These are phyloP conservation scores for Barnardius zonarius DNA, from an alignment of 2,113 vertebrate species.

Conservation along the genomic window DNA sequence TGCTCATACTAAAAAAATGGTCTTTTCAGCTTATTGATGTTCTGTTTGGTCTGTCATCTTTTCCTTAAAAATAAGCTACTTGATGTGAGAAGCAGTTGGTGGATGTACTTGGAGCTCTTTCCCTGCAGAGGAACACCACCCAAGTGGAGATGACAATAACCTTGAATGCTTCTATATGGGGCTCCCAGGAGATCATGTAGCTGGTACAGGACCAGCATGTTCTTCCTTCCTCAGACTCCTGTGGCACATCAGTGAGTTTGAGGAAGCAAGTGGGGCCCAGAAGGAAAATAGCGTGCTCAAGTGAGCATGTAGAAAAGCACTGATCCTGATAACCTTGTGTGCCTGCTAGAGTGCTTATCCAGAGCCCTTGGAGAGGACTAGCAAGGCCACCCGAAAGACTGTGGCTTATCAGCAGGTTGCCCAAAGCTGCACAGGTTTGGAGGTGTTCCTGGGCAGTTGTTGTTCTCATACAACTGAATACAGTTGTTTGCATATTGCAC, in stretches of 20 bases:
- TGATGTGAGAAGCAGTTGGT: neutral
- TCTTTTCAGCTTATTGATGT: neutral
- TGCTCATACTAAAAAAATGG: neutral
- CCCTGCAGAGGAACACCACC: neutral
- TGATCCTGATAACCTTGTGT: neutral
- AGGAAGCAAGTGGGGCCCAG: neutral
- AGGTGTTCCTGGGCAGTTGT: neutral
- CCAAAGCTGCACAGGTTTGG: neutral
- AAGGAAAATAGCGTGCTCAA: neutral
- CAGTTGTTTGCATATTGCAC: neutral
- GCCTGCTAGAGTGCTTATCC: neutral
- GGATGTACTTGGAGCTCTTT: neutral
- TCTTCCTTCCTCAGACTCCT: neutral
- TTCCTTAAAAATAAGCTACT: neutral
- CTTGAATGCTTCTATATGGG: neutral
- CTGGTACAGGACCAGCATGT: neutral
- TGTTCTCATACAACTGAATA: neutral
- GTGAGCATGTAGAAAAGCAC: neutral
- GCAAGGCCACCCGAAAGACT: neutral
- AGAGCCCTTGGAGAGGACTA: neutral
- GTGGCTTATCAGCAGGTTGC: neutral
- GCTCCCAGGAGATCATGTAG: neutral
- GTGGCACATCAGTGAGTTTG: neutral
- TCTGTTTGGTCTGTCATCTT: neutral
- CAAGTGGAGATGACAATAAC: accelerated